These are phyloP conservation scores for Sebastes itinus DNA, from an alignment of 2,797 vertebrate species.

Conservation along the genomic window DNA sequence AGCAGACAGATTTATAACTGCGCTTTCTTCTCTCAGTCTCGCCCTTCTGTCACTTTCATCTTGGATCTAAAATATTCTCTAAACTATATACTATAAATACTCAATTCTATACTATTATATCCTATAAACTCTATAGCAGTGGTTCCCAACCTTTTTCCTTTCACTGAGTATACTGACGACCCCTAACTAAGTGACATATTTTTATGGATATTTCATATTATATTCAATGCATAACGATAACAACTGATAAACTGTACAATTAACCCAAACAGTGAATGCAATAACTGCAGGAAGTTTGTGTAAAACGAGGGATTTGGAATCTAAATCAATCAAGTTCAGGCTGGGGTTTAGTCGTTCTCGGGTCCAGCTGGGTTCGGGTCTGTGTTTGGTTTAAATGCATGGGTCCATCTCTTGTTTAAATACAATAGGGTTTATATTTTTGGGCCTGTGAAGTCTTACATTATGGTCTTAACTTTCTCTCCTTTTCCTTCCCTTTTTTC, in stretches of 20 bases:
- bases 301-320: not conserved
- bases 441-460: conserved; percentile 8
- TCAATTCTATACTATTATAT: not conserved
- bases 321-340: not conserved
- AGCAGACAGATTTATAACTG: not conserved
- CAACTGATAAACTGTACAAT: too few species aligned
- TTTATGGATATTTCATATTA: too few species aligned
- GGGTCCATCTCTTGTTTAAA: not conserved
- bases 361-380: conserved; percentile 17
- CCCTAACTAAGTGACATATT: too few species aligned
- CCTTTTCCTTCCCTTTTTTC: conserved; percentile 24
- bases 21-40: not conserved
- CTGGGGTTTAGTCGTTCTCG: not conserved
- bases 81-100: not conserved
- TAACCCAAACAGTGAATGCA: too few species aligned
- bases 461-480: conserved; percentile 55
- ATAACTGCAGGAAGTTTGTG: too few species aligned
- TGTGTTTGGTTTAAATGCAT: not conserved
- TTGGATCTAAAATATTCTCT: not conserved
- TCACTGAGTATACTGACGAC: too few species aligned
- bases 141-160: too few species aligned
- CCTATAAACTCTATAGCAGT: not conserved
- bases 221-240: too few species aligned
- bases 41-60: not conserved
- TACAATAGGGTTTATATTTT: not conserved